Percentiles rank a stretch among this genome's conserved stretches.
These are phyloP conservation scores for Drosophila pegasa DNA, from an alignment of 2,888 invertebrate genomes.

Conservation along the genomic window DNA sequence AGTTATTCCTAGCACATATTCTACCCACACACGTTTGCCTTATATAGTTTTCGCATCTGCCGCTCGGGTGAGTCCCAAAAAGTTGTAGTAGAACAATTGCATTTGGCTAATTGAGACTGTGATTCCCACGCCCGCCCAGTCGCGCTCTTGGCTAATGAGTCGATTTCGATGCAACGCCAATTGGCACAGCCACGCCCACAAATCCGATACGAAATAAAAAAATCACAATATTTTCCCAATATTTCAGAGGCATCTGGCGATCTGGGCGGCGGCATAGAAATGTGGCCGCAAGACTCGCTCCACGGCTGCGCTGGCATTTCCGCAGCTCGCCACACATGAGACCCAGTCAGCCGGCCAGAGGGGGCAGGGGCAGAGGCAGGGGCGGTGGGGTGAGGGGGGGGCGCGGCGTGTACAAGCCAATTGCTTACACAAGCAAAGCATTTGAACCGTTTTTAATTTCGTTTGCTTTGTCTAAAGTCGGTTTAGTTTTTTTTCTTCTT, in stretches of 20 bases:
- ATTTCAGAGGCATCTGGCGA: constrained; percentile 5
- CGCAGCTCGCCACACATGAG: constrained; percentile 25
- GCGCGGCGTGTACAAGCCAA: constrained; percentile 42
- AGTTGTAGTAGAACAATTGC: constrained; percentile 1
- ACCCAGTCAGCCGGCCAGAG: background rate
- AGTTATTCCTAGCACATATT: background rate
- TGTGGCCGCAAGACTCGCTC: background rate
- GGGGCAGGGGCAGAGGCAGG: background rate
- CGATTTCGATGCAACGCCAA: constrained; percentile 37
- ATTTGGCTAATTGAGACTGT: constrained; percentile 8
- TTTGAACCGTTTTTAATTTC: constrained; percentile 78
- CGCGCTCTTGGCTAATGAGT: constrained; percentile 20
- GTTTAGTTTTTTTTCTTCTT: constrained; percentile 39
- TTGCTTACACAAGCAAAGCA: constrained; percentile 71
- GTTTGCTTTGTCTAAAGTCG: constrained; percentile 70
- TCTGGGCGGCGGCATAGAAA: constrained; percentile 12
- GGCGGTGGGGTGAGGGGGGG: background rate
- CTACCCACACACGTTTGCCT: too few relatives aligned
- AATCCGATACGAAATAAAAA: constrained; percentile 4
- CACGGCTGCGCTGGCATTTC: constrained; percentile 43
- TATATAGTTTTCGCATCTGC: background rate
- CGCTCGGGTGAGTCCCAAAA: constrained; percentile 6
- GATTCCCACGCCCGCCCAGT: constrained; percentile 41
- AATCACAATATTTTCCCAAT: constrained; percentile 40
- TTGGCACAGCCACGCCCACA: constrained; percentile 4